These are phyloP conservation scores for Allacma fusca DNA, from an alignment of 2,888 invertebrate genomes.

Conservation along the genomic window DNA sequence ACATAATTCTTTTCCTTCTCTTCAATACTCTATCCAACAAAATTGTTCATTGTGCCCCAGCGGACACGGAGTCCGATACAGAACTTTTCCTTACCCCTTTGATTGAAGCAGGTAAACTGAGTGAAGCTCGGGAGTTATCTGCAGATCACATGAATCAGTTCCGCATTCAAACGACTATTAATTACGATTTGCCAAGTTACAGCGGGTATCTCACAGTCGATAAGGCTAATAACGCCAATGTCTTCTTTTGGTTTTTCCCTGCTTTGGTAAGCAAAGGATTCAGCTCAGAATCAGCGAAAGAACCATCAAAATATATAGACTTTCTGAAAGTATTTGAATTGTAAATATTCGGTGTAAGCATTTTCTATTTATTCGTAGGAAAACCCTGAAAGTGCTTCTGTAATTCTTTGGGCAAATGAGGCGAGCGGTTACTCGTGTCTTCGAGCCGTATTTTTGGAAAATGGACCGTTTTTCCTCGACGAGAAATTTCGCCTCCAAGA, in stretches of 20 bases:
- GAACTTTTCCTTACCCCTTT: conserved; percentile 22
- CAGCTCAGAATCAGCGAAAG: no score
- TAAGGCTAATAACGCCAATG: neutral
- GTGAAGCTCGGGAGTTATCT: conserved; percentile 17
- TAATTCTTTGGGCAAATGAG: conserved; percentile 70
- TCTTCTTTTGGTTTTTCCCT: conserved; percentile 33
- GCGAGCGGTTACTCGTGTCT: conserved; percentile 70
- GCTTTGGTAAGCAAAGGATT: no score
- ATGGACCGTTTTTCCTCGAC: conserved; percentile 69
- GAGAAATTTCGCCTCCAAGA: conserved; percentile 65
- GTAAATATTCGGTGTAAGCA: no score
- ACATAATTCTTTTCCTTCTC: no score
- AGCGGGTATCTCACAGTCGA: conserved; percentile 19
- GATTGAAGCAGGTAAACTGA: neutral
- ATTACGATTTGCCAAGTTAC: conserved; percentile 14
- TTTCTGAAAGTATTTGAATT: neutral
- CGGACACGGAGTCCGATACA: no score
- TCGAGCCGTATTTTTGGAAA: conserved; percentile 69
- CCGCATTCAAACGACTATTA: neutral
- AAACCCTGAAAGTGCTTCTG: conserved; percentile 62
- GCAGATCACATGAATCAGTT: neutral
- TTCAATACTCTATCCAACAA: no score
- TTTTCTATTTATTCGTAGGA: no score
- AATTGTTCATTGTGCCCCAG: no score
- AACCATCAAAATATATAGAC: no score